A percentile compares a stretch with the other conserved stretches of the same genome.
Evolutionary conservation across 2,888 invertebrate genomes (phyloP).

Genomic region (Smittia sp.): DNA sequence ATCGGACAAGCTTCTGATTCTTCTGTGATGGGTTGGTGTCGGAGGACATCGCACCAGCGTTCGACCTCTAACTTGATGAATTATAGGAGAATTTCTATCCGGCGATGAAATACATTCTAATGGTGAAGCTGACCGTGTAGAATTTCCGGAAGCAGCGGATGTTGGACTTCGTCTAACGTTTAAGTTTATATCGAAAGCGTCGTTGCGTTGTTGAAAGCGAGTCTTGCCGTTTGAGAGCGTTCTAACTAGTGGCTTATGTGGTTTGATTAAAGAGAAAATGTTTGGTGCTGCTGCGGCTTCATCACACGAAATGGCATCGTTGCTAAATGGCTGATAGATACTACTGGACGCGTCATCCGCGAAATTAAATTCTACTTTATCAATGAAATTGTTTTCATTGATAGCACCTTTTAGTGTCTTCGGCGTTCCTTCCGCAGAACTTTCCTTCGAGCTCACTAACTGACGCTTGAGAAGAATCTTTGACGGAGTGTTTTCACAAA

Average conservation of each 20-base stretch:
- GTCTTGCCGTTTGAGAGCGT: constrained; percentile 61
- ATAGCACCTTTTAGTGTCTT: constrained; percentile 34
- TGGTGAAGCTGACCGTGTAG: constrained; percentile 53
- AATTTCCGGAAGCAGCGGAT: constrained; percentile 53
- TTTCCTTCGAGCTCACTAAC: constrained; percentile 54
- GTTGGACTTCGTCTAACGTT: constrained; percentile 49
- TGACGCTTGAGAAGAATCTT: constrained; percentile 46
- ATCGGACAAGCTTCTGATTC: constrained; percentile 58
- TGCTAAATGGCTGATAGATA: constrained; percentile 49
- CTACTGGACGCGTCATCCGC: constrained; percentile 52
- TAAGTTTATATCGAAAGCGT: constrained; percentile 31
- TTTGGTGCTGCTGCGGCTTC: background rate
- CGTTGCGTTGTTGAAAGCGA: constrained; percentile 48
- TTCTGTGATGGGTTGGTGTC: constrained; percentile 80
- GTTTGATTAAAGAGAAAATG: constrained; percentile 55
- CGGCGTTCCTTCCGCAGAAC: constrained; percentile 45
- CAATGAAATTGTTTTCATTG: constrained; percentile 20
- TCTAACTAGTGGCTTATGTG: constrained; percentile 68
- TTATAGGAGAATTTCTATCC: constrained; percentile 43
- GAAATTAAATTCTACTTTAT: constrained; percentile 41
- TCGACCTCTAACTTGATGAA: constrained; percentile 42
- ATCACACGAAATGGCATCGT: background rate
- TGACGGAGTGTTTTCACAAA: constrained; percentile 56
- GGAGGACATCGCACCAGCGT: constrained; percentile 59
- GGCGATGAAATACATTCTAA: constrained; percentile 47